These are phyloP conservation scores for Halocynthia roretzi DNA, from an alignment of 23 tunicate genomes.

Conservation along the genomic window DNA sequence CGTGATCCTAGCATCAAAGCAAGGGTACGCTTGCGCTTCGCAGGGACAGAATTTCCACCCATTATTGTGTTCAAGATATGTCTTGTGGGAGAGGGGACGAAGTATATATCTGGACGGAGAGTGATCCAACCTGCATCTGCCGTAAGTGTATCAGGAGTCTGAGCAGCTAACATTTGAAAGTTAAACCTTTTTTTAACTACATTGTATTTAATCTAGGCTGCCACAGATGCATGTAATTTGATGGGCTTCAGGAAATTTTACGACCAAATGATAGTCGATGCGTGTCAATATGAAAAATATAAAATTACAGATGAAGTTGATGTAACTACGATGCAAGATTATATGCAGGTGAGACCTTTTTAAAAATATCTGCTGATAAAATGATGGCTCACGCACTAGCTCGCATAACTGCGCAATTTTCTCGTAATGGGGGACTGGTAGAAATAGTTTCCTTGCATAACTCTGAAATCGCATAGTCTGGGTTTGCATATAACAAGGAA, in stretches of 20 bases:
- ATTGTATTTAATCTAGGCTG: conserved; percentile 47
- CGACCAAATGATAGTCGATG: conserved; percentile 93
- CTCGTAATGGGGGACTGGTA: no score
- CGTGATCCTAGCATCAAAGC: conserved; percentile 74
- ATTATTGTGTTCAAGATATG: conserved; percentile 78
- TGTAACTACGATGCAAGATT: conserved; percentile 83
- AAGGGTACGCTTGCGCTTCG: conserved; percentile 85
- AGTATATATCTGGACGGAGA: conserved; percentile 71
- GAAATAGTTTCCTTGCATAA: no score
- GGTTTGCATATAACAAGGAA: no score
- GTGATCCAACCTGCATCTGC: conserved; percentile 67
- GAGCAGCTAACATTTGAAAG: neutral
- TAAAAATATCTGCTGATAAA: no score
- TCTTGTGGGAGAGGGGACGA: conserved; percentile 68
- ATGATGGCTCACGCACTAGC: no score
- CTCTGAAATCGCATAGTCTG: no score
- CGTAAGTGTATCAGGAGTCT: conserved; percentile 12
- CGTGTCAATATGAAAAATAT: conserved; percentile 90
- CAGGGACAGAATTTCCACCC: conserved; percentile 87
- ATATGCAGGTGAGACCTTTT: conserved; percentile 62
- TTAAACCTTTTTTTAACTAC: neutral
- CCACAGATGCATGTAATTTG: conserved; percentile 67
- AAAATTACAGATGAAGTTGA: conserved; percentile 90
- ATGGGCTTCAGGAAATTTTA: conserved; percentile 93
- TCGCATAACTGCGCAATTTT: no score